Percentiles rank a stretch among this genome's conserved stretches.
Conservation (phyloP, 2,797 vertebrate genomes). For the Streptopelia turtur region DNA sequence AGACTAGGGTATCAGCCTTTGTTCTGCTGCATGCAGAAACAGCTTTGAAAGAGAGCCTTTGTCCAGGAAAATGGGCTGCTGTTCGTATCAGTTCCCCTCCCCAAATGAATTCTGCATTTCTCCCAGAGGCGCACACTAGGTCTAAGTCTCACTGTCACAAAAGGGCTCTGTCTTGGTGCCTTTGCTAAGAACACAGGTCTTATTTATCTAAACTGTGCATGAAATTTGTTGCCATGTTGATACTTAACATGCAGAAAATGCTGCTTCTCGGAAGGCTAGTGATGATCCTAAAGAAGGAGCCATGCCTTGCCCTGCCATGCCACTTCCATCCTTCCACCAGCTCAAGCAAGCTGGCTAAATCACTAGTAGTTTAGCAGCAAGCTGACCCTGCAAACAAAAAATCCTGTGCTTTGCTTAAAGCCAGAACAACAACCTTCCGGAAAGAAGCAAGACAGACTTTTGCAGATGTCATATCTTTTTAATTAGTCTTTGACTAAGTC, state of each 20-base stretch:
- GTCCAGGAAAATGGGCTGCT: slow-evolving; percentile 46
- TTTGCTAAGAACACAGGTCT: slow-evolving; percentile 54
- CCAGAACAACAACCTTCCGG: not conserved
- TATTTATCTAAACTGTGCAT: slow-evolving; percentile 35
- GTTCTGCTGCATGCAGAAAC: slow-evolving; percentile 23
- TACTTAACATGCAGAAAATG: slow-evolving; percentile 42
- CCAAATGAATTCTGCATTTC: slow-evolving; percentile 44
- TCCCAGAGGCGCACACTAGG: slow-evolving; percentile 39
- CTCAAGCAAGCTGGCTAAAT: not conserved
- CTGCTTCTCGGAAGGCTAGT: not conserved
- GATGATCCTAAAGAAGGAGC: not conserved
- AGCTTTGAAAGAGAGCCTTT: slow-evolving; percentile 45
- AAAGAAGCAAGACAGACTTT: not conserved
- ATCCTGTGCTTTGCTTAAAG: not conserved
- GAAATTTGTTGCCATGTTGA: slow-evolving; percentile 32
- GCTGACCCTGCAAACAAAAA: not conserved
- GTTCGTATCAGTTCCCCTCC: slow-evolving; percentile 44
- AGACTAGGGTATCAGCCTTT: slow-evolving; percentile 47
- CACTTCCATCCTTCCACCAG: not conserved
- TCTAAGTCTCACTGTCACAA: slow-evolving; percentile 56
- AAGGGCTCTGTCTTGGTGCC: slow-evolving; percentile 30
- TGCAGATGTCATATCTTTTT: not conserved
- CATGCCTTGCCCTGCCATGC: not conserved
- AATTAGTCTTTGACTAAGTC: not conserved
- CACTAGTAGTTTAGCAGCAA: not conserved